Evolutionary conservation across 2,888 invertebrate genomes (phyloP), one percentile per base, ranked within the genome.

Genomic region (Chromoteleia sp.): DNA sequence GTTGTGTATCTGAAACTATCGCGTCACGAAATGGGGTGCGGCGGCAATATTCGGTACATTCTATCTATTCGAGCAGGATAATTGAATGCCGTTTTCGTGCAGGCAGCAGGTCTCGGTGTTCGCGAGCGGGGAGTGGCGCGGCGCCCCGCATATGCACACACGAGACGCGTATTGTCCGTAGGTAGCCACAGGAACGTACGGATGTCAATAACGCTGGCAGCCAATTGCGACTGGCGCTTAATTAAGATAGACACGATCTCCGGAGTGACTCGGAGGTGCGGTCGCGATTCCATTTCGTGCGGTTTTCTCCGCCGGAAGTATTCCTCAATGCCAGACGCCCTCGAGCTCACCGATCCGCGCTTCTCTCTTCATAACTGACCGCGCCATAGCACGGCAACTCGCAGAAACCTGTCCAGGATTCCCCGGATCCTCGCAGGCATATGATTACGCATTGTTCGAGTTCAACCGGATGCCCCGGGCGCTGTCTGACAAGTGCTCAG

Each of bases 21-120:
- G 68, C 43, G 56, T 73, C 65, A 67, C 61, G 67, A 73, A 73
- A 79, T 68, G 67, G 67, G 79, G 78, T 74, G 74, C 74, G 79
- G 73, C 59, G 70, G 65, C 75, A 75, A 73, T 82, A 78, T 82
- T 78, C 59, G 43, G 63, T 70, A 84, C 83, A 85, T 83, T 84
- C 86, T 83, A 85, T 86, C 85, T 85, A 87, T 86, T 88, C 87
- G 84, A 84, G 85, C 85, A 84, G 83, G 85, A 86, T 89, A 89
- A 88, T 88, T 89, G 87, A 89, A 88, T 88, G 86, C 85, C 86
- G 86, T 88, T 88, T 89, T 88, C 87, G 85, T 79, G 84, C 82
- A 81, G 79, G 78, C 29, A 48, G 58, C 33, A 83, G 83, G 52
- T 73, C 67, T 73, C 29, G 63, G 61, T 30, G 82, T 83, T 83